Evolutionary conservation across 2,888 invertebrate genomes (phyloP).

Genomic region (Lasioglossum malachurum): DNA sequence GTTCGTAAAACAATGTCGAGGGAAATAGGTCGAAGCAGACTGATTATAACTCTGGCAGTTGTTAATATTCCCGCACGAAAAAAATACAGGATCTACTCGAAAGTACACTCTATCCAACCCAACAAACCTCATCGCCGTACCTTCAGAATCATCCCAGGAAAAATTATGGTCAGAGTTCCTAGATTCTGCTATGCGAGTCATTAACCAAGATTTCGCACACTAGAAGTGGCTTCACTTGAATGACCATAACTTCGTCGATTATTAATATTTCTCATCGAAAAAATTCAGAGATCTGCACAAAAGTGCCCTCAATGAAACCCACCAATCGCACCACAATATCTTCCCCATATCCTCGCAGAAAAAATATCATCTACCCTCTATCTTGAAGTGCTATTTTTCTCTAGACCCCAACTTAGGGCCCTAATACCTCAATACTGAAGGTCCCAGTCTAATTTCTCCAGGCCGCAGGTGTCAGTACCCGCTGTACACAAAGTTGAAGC

Average conservation of each 20-base stretch:
- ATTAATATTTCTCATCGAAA: neutral
- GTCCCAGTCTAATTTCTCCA: neutral
- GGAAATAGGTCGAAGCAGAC: neutral
- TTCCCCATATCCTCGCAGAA: accelerated
- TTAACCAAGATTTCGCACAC: neutral
- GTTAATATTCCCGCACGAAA: too few relatives aligned
- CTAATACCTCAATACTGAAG: accelerated
- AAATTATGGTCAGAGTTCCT: neutral
- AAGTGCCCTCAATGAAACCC: neutral
- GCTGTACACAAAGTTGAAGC: neutral
- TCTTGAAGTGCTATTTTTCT: neutral
- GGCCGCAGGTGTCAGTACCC: neutral
- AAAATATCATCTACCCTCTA: neutral
- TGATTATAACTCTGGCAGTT: neutral
- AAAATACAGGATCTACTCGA: neutral
- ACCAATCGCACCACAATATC: neutral
- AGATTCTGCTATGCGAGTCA: too few relatives aligned
- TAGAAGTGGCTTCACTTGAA: neutral
- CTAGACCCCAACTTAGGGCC: neutral
- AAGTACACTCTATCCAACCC: neutral
- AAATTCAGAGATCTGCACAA: neutral
- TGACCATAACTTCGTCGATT: neutral
- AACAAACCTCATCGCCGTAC: neutral
- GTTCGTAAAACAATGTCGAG: neutral
- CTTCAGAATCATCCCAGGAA: neutral